Conservation (phyloP, 2,113 vertebrate species). For the Saimiri boliviensis region DNA sequence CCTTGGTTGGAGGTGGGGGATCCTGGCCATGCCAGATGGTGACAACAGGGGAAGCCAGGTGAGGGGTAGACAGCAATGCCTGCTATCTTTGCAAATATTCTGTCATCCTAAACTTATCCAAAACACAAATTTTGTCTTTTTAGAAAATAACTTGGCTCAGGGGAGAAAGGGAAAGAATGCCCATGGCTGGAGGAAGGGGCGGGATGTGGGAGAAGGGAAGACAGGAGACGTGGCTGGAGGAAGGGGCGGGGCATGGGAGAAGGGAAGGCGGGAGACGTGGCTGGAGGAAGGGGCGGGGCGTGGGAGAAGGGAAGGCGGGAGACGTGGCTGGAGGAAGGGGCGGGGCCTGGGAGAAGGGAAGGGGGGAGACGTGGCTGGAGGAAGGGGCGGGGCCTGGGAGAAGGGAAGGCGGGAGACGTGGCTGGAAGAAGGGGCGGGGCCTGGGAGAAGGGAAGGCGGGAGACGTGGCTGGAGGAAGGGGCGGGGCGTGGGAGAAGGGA, state of each 20-base stretch:
- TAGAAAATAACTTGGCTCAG: neutral
- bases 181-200: neutral
- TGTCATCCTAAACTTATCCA: neutral
- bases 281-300: neutral
- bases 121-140: neutral
- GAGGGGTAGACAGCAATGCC: neutral
- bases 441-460: no score
- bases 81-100: neutral
- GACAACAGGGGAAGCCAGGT: rapidly evolving
- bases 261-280: no score
- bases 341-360: no score
- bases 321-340: neutral
- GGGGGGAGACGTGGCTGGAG: no score
- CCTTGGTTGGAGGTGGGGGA: rapidly evolving
- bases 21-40: rapidly evolving
- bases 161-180: rapidly evolving
- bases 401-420: no score
- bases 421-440: no score
- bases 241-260: neutral
- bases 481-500: no score
- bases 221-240: neutral
- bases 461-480: no score
- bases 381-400: no score
- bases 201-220: neutral
- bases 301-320: neutral